These are phyloP conservation scores for Nymphalis polychloros DNA, from an alignment of 2,888 invertebrate species.

Conservation along the genomic window DNA sequence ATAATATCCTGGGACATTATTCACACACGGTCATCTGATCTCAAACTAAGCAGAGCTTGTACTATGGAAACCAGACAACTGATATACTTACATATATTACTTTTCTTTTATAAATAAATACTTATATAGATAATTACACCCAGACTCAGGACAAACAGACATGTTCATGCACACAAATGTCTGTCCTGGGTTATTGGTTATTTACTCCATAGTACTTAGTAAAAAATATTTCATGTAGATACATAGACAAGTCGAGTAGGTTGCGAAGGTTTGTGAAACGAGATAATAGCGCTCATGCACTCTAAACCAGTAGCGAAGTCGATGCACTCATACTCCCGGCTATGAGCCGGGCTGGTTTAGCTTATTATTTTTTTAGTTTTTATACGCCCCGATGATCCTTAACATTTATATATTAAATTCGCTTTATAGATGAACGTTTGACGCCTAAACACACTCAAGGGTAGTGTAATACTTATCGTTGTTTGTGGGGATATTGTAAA, in stretches of 20 bases:
- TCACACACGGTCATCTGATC: no score
- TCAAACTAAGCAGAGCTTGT: no score
- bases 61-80: no score
- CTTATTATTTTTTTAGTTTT: conserved; percentile 48
- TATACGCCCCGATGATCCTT: conserved; percentile 47
- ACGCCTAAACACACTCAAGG: conserved; percentile 40
- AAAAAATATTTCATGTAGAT: not conserved
- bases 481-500: conserved; percentile 21
- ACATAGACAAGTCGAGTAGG: conserved; percentile 10
- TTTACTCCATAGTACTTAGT: not conserved
- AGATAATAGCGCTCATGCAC: conserved; percentile 50
- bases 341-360: conserved; percentile 41
- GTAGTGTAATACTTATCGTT: conserved; percentile 13
- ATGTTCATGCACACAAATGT: no score
- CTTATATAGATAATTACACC: no score
- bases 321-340: conserved; percentile 53
- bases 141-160: no score
- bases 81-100: no score
- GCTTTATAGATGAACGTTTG: conserved; percentile 26
- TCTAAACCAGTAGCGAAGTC: conserved; percentile 54
- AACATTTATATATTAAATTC: conserved; percentile 23
- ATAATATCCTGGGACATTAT: no score
- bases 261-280: conserved; percentile 41
- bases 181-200: no score
- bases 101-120: no score